Evolutionary conservation across 2,113 vertebrate genomes (phyloP), one percentile per base, ranked within the genome.

Genomic region (Plecotus auritus): DNA sequence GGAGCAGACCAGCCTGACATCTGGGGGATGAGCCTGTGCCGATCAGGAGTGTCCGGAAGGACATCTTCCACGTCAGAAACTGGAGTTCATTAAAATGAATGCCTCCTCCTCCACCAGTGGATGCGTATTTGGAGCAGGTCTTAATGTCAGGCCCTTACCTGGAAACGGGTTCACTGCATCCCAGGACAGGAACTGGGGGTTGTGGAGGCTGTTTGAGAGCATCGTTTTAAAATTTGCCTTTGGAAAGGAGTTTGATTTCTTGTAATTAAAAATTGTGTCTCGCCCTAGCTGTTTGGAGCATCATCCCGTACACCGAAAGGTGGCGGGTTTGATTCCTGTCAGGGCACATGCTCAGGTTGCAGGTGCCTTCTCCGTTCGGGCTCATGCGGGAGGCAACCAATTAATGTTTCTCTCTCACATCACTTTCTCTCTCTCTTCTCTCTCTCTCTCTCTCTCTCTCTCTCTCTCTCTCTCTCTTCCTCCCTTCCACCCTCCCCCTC

Each of bases 111-210:
- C 95, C 13, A 35, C 81, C 54, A 35, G 54, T 88, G 61, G 94
- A 61, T 88, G 51, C 73, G 49, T 72, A 45, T 95, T 97, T 96
- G 96, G 95, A 93, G 59, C 73, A 85, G 92, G 73, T 92, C 94
- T 91, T 94, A 83, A 70, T 84, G 64, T 47, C 78, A 76, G 61
- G 77, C 67, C 96, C 95, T 97, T 94, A 72, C 56, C 47, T 76
- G 92, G 78, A 64, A 14, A 42, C 13, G 18, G 86, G 47, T 82
- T 94, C 85, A 7, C 82, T 97, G 61, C 51, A 0, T 0, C 47
- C 93, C 86, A 28, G 30, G 67, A 96, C 83, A 81, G 40, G 83
- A 85, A 67, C 5, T 3, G 4, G 84, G 92, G 26, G 28, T 23
- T n/a, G 7, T 6, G 14, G 47, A 26, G n/a, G 49, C 69, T 80